A percentile compares a stretch with the other conserved stretches of the same genome.
Evolutionary conservation across 2,888 invertebrate species (phyloP).

Genomic region (Cerastoderma edule): DNA sequence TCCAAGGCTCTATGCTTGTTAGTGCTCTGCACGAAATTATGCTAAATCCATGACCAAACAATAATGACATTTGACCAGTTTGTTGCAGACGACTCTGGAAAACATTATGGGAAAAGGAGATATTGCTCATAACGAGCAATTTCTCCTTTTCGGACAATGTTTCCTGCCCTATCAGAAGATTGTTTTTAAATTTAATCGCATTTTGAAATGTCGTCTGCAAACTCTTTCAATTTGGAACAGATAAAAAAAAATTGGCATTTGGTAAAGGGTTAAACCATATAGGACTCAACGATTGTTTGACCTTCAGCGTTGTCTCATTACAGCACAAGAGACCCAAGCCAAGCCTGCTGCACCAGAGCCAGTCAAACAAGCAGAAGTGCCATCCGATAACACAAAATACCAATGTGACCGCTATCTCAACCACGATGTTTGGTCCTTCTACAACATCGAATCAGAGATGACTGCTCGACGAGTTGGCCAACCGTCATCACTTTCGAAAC

Average conservation of each 20-base stretch:
- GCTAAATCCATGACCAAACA: too few species aligned
- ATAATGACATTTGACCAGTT: too few species aligned
- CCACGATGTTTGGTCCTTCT: slow-evolving; percentile 42
- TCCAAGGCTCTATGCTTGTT: too few species aligned
- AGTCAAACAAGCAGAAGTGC: slow-evolving; percentile 7
- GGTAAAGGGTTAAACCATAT: neutral
- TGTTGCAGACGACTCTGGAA: too few species aligned
- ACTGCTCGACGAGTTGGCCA: slow-evolving; percentile 46
- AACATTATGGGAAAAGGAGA: too few species aligned
- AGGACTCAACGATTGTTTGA: neutral
- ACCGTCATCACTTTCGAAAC: slow-evolving; percentile 54
- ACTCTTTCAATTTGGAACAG: neutral
- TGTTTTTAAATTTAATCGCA: too few species aligned
- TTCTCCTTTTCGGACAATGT: too few species aligned
- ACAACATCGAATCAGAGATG: slow-evolving; percentile 45
- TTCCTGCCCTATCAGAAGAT: too few species aligned
- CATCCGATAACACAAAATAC: slow-evolving; percentile 46
- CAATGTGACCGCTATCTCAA: slow-evolving; percentile 37
- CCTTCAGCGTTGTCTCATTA: neutral
- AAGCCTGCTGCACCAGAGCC: neutral
- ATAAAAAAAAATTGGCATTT: neutral
- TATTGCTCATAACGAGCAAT: too few species aligned
- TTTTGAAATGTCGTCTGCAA: neutral
- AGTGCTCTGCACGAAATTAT: too few species aligned
- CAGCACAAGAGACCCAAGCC: neutral